These are phyloP conservation scores for Pachyseris speciosa DNA, from an alignment of 64 coral and sea anemone species.

Conservation along the genomic window DNA sequence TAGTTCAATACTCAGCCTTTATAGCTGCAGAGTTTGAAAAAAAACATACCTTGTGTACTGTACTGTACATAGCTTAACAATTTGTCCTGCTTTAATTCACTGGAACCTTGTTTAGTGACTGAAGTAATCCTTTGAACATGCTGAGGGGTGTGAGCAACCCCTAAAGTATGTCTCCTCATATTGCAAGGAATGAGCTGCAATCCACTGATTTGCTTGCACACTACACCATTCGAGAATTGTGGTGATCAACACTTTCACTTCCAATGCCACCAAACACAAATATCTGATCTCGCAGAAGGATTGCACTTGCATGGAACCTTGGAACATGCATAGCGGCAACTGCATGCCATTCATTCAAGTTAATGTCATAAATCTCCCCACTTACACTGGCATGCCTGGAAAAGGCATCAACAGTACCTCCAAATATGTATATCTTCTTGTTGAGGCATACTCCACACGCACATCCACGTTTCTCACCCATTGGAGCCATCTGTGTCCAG, in stretches of 20 bases:
- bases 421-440: conserved; percentile 80
- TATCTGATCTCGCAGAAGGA: conserved; percentile 48
- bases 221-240: conserved; percentile 66
- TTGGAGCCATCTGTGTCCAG: conserved; percentile 63
- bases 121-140: conserved; percentile 58
- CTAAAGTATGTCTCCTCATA: conserved; percentile 84
- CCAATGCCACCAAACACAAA: conserved; percentile 89
- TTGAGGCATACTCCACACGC: conserved; percentile 48
- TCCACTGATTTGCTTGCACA: conserved; percentile 71
- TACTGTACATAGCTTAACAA: too few species aligned
- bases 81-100: background rate
- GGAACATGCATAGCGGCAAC: conserved; percentile 69
- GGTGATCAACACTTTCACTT: conserved; percentile 46
- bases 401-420: conserved; percentile 77
- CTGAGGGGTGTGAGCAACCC: conserved; percentile 65
- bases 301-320: conserved; percentile 77
- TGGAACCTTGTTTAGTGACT: conserved; percentile 51
- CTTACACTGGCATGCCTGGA: conserved; percentile 46
- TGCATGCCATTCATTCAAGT: conserved; percentile 62
- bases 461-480: conserved; percentile 73
- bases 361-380: conserved; percentile 72
- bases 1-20: too few species aligned
- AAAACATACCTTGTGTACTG: too few species aligned
- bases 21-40: too few species aligned
- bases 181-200: conserved; percentile 37